Conservation (phyloP, 2,888 invertebrate genomes). For the Scaptomyza tumidula region DNA sequence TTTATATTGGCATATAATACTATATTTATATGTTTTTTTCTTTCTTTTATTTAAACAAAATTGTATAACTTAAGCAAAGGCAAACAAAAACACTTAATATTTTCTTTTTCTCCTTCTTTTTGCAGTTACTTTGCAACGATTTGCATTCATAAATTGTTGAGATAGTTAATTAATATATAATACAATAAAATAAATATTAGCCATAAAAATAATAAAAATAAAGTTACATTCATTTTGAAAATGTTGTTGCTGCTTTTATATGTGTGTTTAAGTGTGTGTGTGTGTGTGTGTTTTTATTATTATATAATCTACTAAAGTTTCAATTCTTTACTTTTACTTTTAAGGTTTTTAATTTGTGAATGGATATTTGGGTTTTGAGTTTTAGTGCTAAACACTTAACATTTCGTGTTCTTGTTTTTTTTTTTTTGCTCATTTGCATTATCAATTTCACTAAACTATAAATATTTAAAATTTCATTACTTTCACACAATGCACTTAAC, state of each 20-base stretch:
- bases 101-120: slow-evolving; percentile 26
- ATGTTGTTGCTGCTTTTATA: slow-evolving; percentile 30
- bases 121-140: slow-evolving; percentile 28
- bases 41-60: slow-evolving; percentile 72
- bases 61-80: slow-evolving; percentile 69
- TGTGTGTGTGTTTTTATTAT: slow-evolving; percentile 9
- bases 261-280: slow-evolving; percentile 19
- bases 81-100: slow-evolving; percentile 60
- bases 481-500: slow-evolving; percentile 77
- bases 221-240: slow-evolving; percentile 61
- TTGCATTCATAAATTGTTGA: slow-evolving; percentile 60
- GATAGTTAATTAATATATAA: slow-evolving; percentile 76
- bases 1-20: slow-evolving; percentile 12
- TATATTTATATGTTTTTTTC: slow-evolving; percentile 23
- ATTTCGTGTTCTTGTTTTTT: slow-evolving; percentile 48
- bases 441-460: slow-evolving; percentile 77
- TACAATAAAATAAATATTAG: slow-evolving; percentile 79
- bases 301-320: slow-evolving; percentile 56
- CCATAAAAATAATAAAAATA: slow-evolving; percentile 73
- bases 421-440: slow-evolving; percentile 28
- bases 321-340: slow-evolving; percentile 37
- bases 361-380: slow-evolving; percentile 28
- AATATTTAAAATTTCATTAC: slow-evolving; percentile 77
- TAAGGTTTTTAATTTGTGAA: slow-evolving; percentile 42
- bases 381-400: slow-evolving; percentile 53